Evolutionary conservation across 2,797 vertebrate genomes (phyloP).

Genomic region (Chaetophractus vellerosus): DNA sequence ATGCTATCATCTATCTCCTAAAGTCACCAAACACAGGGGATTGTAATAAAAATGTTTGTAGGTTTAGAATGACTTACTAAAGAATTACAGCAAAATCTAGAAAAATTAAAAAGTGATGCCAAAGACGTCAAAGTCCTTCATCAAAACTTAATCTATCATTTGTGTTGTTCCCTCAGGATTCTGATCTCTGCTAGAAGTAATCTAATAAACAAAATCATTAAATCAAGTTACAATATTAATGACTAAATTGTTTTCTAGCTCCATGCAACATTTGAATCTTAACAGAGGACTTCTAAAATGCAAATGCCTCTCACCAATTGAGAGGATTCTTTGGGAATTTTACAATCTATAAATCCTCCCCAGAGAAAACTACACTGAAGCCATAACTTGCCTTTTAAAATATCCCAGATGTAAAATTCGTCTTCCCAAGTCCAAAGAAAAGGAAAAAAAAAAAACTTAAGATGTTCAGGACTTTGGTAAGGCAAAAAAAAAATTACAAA

Average conservation of each 20-base stretch:
- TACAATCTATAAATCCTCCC: conserved; percentile 43
- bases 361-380: background rate
- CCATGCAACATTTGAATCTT: conserved; percentile 42
- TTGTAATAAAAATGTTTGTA: background rate
- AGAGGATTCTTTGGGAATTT: conserved; percentile 34
- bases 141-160: conserved; percentile 42
- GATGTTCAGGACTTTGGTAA: conserved; percentile 2
- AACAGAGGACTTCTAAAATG: conserved; percentile 30
- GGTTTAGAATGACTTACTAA: conserved; percentile 63
- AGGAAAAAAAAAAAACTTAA: background rate
- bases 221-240: conserved; percentile 73
- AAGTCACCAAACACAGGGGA: background rate
- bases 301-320: background rate
- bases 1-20: background rate
- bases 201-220: conserved; percentile 72
- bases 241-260: conserved; percentile 27
- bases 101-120: conserved; percentile 42
- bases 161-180: background rate
- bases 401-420: background rate
- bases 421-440: background rate
- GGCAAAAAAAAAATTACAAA: background rate
- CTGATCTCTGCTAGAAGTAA: conserved; percentile 57
- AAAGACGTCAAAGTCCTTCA: conserved; percentile 40
- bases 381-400: background rate
- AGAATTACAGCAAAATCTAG: conserved; percentile 52